Percentiles rank a stretch among this genome's conserved stretches.
Conservation (phyloP, 2,797 vertebrate genomes). For the Cephalopachus bancanus region DNA sequence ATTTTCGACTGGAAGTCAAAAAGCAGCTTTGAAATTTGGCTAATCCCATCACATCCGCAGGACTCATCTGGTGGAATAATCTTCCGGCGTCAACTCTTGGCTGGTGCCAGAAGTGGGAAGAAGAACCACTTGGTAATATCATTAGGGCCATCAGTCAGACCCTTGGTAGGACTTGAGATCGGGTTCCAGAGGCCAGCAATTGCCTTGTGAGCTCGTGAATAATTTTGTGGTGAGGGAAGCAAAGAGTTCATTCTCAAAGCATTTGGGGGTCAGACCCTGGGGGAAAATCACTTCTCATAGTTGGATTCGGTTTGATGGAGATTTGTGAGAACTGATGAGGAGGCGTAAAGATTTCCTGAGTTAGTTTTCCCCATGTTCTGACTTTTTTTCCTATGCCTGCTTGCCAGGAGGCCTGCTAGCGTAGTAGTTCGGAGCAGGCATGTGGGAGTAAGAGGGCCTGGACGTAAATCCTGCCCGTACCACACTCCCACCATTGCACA, state of each 20-base stretch:
- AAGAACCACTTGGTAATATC: constrained; percentile 85
- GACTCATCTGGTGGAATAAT: constrained; percentile 88
- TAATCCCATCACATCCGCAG: constrained; percentile 89
- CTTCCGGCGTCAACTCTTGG: constrained; percentile 87
- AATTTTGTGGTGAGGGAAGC: constrained; percentile 80
- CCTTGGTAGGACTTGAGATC: constrained; percentile 67
- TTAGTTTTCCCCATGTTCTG: constrained; percentile 33
- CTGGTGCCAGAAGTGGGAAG: constrained; percentile 86
- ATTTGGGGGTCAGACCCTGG: constrained; percentile 80
- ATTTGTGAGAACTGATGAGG: constrained; percentile 74
- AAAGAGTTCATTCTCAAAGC: constrained; percentile 83
- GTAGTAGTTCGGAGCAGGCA: not conserved
- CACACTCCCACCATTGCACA: not conserved
- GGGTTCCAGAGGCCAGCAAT: constrained; percentile 81
- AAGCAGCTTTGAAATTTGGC: constrained; percentile 92
- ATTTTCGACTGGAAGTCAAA: constrained; percentile 93
- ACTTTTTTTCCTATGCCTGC: not conserved
- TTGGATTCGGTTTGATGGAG: constrained; percentile 63
- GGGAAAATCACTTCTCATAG: constrained; percentile 81
- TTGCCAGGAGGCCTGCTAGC: constrained; percentile 23
- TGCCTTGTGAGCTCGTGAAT: constrained; percentile 82
- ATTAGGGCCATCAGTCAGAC: constrained; percentile 85
- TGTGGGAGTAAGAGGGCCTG: not conserved
- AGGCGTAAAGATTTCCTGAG: constrained; percentile 71
- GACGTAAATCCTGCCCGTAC: not conserved